Base-by-base conservation (phyloP, 2,797 vertebrate genomes). In the Heliangelus exortis region DNA sequence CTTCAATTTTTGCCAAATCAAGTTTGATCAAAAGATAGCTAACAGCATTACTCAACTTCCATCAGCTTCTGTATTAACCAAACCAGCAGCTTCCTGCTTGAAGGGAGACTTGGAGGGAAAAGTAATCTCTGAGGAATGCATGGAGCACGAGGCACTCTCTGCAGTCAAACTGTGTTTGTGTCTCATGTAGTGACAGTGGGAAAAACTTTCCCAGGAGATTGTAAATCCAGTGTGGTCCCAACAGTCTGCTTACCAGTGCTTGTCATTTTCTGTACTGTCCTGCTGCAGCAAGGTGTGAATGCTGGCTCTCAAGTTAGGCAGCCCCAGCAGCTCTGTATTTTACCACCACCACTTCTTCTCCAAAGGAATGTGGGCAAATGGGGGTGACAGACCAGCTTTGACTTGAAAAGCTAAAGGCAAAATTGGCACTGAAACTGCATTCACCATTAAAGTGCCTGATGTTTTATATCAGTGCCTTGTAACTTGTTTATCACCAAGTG, bases 1-100 rank as follows among this genome's bases (percentile, higher is more conserved):
- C 90, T 92, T 91, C 71, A 67, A 9, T 88, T 92, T 72, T 92
- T 75, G 73, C 72, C 94, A 93, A 88, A 93, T 50, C 74, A 78
- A 8, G 66, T 66, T 53, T 0, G 2, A 23, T 95, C 69, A 73
- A n/a, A 82, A 81, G 67, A 77, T 53, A 81, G 66, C 66, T 75
- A 67, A 81, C 69, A 92, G 72, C 82, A 54, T 90, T 31, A 69
- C 51, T 82, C 89, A 89, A 55, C 88, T 81, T 43, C 84, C 19
- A 29, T 67, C 90, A 92, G 80, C 62, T 74, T 82, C 89, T 74
- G 48, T 20, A 34, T 59, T 75, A 78, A 59, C 53, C 41, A 51
- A 69, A 55, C 29, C 74, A 71, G 51, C 50, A 71, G 50, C 72
- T 93, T 87, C 77, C 81, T 66, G 68, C 48, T 63, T 45, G 62